phyloP scores from a whole-genome alignment of 2,797 vertebrate genomes.

The Steatocranus sp. region DNA sequence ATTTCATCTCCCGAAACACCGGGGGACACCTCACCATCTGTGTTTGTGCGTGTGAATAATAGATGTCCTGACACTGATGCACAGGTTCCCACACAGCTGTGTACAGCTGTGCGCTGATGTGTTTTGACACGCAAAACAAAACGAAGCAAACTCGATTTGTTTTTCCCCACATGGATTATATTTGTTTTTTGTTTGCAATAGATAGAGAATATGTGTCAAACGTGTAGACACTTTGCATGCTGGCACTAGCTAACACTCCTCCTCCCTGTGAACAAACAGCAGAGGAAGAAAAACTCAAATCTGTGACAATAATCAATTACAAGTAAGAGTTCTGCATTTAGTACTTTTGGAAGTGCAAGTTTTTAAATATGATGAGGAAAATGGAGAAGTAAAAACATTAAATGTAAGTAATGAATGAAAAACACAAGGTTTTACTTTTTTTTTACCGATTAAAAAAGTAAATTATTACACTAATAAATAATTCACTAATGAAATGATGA shows the following conservation, averaged over 20 bases:
- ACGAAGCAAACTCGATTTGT: background rate
- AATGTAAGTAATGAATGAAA: background rate
- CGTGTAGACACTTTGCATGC: background rate
- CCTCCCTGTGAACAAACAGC: background rate
- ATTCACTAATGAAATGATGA: fast-evolving
- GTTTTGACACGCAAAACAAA: slow-evolving; percentile 3
- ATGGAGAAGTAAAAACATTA: background rate
- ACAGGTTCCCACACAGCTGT: slow-evolving; percentile 8
- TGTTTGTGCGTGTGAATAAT: slow-evolving; percentile 40
- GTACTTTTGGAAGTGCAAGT: background rate
- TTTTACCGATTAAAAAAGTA: background rate
- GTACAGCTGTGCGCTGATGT: background rate
- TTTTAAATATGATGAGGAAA: background rate
- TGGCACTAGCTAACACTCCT: background rate
- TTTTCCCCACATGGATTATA: background rate
- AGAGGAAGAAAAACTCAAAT: background rate
- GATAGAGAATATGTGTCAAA: background rate
- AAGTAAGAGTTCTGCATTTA: background rate
- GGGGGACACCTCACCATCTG: slow-evolving; percentile 32
- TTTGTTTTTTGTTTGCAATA: background rate
- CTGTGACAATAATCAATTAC: background rate
- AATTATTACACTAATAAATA: background rate
- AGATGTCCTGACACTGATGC: slow-evolving; percentile 8
- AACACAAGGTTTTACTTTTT: background rate
- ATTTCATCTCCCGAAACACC: slow-evolving; percentile 22